phyloP scores from a whole-genome alignment of 2,113 vertebrate species.

The Terrapene triunguis region DNA sequence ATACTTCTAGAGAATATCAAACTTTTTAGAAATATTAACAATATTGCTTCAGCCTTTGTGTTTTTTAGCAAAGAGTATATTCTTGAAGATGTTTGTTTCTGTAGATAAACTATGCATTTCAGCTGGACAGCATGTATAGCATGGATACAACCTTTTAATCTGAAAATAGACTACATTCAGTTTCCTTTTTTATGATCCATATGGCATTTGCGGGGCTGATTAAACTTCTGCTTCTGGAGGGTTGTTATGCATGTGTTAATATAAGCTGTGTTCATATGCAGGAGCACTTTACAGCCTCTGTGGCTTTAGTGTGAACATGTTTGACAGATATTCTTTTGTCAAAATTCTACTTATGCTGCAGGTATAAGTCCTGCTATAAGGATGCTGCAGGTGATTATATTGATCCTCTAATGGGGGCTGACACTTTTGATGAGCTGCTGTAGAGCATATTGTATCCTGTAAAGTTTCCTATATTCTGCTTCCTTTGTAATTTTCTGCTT shows the following conservation, averaged over 20 bases:
- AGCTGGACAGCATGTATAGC: not conserved
- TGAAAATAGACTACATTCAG: not conserved
- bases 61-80: not conserved
- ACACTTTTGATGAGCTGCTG: not conserved
- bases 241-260: accelerated
- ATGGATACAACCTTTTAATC: not conserved
- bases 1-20: not conserved
- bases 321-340: not conserved
- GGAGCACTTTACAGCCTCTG: not conserved
- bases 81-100: not conserved
- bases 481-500: not conserved
- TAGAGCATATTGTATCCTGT: not conserved
- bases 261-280: not conserved
- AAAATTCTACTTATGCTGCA: not conserved
- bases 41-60: not conserved
- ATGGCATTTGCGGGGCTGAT: not conserved
- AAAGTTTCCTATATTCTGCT: not conserved
- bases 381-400: not conserved
- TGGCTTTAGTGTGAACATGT: not conserved
- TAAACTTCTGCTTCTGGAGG: not conserved
- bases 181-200: not conserved
- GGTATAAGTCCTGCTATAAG: not conserved
- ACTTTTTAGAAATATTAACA: accelerated
- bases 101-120: not conserved
- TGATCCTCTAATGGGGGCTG: not conserved